These are phyloP conservation scores for Enchytraeus crypticus DNA, from an alignment of 2,888 invertebrate species.

Conservation along the genomic window DNA sequence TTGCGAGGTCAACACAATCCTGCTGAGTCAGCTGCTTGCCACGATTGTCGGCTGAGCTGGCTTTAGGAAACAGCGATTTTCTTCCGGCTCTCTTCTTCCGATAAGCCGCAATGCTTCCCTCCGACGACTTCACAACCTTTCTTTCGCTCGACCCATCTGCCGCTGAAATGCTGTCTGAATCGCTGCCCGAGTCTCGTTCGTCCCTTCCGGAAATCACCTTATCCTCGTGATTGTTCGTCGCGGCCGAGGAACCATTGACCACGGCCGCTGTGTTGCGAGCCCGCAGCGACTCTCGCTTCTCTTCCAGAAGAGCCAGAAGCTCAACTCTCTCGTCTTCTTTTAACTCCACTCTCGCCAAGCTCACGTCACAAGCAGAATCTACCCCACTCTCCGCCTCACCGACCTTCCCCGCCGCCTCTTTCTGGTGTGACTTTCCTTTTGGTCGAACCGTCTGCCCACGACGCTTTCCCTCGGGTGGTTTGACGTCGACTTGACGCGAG, in stretches of 20 bases:
- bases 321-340: neutral
- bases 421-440: neutral
- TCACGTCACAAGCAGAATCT: neutral
- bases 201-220: neutral
- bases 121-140: neutral
- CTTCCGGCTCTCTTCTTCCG: constrained; percentile 34
- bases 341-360: neutral
- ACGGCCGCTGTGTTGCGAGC: neutral
- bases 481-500: constrained; percentile 43
- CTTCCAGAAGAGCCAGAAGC: neutral
- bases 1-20: constrained; percentile 35
- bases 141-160: too few relatives aligned
- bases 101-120: neutral
- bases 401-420: neutral
- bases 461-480: constrained; percentile 11
- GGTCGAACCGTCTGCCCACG: neutral
- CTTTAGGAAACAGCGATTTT: constrained; percentile 39
- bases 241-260: neutral
- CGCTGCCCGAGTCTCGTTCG: neutral
- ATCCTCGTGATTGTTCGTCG: neutral
- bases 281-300: neutral
- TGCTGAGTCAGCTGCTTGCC: constrained; percentile 31
- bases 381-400: neutral
- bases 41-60: constrained; percentile 33
- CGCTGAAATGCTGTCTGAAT: neutral